Conservation (phyloP, 2,888 invertebrate species). For the Dysmachus trigonus region DNA sequence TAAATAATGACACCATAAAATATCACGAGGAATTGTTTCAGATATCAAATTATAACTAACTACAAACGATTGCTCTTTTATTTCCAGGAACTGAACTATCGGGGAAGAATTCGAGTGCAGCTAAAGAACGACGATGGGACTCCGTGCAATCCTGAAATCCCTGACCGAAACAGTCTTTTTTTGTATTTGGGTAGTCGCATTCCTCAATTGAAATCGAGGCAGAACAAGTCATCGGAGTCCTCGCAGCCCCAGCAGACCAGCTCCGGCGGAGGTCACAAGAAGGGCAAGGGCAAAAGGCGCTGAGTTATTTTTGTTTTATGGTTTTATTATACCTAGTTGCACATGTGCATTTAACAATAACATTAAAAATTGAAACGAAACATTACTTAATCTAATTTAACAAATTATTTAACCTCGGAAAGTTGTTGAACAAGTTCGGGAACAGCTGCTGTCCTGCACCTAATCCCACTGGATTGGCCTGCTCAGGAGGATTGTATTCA, state of each 20-base stretch:
- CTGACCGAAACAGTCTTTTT: constrained; percentile 81
- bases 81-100: constrained; percentile 77
- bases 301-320: constrained; percentile 44
- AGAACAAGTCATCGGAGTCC: constrained; percentile 61
- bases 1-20: too few species aligned
- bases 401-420: constrained; percentile 17
- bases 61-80: too few species aligned
- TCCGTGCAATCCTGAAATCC: constrained; percentile 75
- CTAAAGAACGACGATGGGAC: constrained; percentile 89
- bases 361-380: neutral
- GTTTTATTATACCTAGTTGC: neutral
- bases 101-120: constrained; percentile 93
- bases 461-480: neutral
- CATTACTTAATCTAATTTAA: constrained; percentile 7
- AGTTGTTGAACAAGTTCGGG: neutral
- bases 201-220: constrained; percentile 87
- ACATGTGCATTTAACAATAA: constrained; percentile 8
- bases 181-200: constrained; percentile 83
- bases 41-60: too few species aligned
- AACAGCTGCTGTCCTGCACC: neutral
- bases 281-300: constrained; percentile 63
- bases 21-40: too few species aligned
- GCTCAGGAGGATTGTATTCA: neutral
- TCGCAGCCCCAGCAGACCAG: constrained; percentile 51
- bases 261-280: constrained; percentile 57